Conservation (phyloP, 2,888 invertebrate genomes). For the Macrostomum cliftonense region DNA sequence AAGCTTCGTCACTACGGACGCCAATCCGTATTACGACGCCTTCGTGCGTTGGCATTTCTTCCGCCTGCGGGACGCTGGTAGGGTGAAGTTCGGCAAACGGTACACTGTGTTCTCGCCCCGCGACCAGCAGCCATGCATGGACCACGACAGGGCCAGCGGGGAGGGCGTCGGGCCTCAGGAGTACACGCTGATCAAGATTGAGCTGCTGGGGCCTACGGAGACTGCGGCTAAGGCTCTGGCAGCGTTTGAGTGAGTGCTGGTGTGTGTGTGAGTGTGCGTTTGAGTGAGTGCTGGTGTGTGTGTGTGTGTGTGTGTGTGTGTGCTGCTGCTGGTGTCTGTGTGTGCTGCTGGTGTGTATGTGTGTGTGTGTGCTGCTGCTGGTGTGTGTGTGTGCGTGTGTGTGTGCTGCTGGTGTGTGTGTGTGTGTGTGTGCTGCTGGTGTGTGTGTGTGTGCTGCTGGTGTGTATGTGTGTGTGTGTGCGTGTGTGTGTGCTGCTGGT, state of each 20-base stretch:
- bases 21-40: constrained; percentile 87
- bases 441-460: too few species aligned
- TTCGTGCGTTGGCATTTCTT: constrained; percentile 92
- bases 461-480: too few species aligned
- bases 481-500: too few species aligned
- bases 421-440: too few species aligned
- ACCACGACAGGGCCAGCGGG: constrained; percentile 82
- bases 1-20: constrained; percentile 93
- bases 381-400: too few species aligned
- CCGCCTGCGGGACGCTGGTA: constrained; percentile 61
- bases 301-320: too few species aligned
- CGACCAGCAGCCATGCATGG: constrained; percentile 98
- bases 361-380: too few species aligned
- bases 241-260: not conserved
- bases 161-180: constrained; percentile 96
- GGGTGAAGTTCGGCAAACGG: constrained; percentile 85
- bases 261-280: too few species aligned
- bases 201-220: constrained; percentile 48
- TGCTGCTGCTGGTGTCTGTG: too few species aligned
- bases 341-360: too few species aligned
- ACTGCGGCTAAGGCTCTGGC: not conserved
- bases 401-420: too few species aligned
- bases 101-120: constrained; percentile 85
- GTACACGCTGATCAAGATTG: constrained; percentile 86
- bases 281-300: too few species aligned